phyloP scores from a whole-genome alignment of 2,113 vertebrate species.

The Lagopus muta region DNA sequence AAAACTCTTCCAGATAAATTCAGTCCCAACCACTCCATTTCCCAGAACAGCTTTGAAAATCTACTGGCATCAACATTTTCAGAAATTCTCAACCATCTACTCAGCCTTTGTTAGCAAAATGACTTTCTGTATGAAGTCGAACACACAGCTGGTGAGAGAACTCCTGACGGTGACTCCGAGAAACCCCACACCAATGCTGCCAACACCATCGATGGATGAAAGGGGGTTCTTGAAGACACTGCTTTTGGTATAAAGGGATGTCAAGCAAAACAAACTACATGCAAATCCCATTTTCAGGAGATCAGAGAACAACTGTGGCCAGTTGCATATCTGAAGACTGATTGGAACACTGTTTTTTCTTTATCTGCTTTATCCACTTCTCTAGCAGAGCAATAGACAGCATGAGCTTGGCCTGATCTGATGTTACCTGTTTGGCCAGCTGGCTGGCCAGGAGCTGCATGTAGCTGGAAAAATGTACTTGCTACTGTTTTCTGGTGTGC shows the following conservation, averaged over 20 bases:
- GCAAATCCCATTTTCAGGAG: neutral
- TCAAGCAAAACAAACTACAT: neutral
- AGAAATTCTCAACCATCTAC: neutral
- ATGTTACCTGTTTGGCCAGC: neutral
- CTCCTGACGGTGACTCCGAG: neutral
- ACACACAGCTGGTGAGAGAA: rapidly evolving
- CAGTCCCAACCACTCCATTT: neutral
- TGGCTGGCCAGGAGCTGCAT: neutral
- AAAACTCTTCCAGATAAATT: neutral
- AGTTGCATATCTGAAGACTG: neutral
- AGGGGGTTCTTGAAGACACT: neutral
- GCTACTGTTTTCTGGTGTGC: neutral
- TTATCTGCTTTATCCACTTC: neutral
- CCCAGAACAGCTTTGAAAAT: neutral
- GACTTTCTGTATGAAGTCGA: neutral
- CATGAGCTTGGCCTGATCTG: neutral
- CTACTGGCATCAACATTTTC: neutral
- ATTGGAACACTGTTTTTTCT: neutral
- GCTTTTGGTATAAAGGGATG: neutral
- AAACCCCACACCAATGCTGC: neutral
- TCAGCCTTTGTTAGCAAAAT: neutral
- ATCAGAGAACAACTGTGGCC: neutral
- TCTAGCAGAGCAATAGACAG: neutral
- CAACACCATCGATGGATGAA: neutral
- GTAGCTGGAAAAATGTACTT: neutral